phyloP scores from a whole-genome alignment of 1,140 invertebrate genomes.

The Drosophila simulans region DNA sequence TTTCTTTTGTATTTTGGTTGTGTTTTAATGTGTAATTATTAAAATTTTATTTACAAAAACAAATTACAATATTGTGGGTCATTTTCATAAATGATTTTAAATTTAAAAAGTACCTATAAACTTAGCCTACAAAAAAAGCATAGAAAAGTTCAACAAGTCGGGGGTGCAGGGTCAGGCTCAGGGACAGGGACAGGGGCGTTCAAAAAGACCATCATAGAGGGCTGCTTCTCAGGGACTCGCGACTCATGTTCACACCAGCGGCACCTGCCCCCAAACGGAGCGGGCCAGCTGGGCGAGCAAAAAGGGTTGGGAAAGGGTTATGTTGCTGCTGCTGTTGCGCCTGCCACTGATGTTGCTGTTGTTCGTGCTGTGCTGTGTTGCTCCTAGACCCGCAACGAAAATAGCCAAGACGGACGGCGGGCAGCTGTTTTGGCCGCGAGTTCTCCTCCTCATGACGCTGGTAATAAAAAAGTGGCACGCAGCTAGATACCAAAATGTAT shows the following conservation, averaged over 20 bases:
- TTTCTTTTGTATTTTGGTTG: slow-evolving; percentile 12
- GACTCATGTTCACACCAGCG: slow-evolving; percentile 34
- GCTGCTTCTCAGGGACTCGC: slow-evolving; percentile 14
- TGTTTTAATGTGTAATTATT: slow-evolving; percentile 66
- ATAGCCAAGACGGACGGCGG: slow-evolving; percentile 32
- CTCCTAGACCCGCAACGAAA: slow-evolving; percentile 51
- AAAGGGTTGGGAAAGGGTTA: slow-evolving; percentile 5
- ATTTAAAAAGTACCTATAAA: slow-evolving; percentile 81
- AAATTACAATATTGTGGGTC: slow-evolving; percentile 79
- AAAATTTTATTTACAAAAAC: slow-evolving; percentile 84
- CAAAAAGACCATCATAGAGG: slow-evolving; percentile 59
- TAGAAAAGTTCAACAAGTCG: slow-evolving; percentile 70
- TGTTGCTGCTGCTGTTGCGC: slow-evolving; percentile 18
- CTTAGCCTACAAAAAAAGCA: slow-evolving; percentile 70
- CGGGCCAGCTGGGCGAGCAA: slow-evolving; percentile 40
- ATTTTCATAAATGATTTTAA: slow-evolving; percentile 73
- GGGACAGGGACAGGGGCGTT: slow-evolving; percentile 13
- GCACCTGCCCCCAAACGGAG: slow-evolving; percentile 30
- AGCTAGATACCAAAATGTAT: slow-evolving; percentile 62
- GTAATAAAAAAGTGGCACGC: slow-evolving; percentile 51
- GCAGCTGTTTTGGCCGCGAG: slow-evolving; percentile 35
- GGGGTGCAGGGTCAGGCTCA: slow-evolving; percentile 26
- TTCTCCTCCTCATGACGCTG: slow-evolving; percentile 31
- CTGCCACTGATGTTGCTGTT: slow-evolving; percentile 5
- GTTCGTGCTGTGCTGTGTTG: slow-evolving; percentile 30